phyloP scores from a whole-genome alignment of 2,113 vertebrate genomes.

The Rafetus swinhoei region DNA sequence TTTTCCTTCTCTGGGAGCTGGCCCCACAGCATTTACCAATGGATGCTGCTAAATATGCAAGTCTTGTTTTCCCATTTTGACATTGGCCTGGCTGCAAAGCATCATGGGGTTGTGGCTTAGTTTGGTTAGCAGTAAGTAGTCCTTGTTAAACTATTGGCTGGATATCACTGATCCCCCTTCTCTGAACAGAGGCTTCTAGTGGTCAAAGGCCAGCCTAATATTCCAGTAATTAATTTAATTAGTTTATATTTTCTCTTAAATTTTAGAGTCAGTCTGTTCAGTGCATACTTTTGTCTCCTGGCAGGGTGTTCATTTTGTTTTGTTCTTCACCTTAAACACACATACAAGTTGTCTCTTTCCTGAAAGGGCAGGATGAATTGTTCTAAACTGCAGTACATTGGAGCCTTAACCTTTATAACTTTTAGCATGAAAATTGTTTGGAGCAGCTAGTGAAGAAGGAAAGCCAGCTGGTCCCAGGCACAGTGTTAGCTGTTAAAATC shows the following conservation, averaged over 20 bases:
- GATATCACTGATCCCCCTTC: neutral
- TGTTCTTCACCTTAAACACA: neutral
- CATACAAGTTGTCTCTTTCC: too few relatives aligned
- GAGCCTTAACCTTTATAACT: neutral
- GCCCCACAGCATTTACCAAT: neutral
- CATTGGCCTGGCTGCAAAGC: neutral
- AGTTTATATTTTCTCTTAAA: neutral
- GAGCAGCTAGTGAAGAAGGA: neutral
- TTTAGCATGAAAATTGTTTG: neutral
- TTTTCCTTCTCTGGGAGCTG: neutral
- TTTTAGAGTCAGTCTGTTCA: neutral
- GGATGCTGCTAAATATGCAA: neutral
- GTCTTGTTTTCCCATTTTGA: neutral
- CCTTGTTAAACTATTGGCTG: neutral
- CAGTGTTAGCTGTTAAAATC: neutral
- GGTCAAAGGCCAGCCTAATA: neutral
- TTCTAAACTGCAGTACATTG: neutral
- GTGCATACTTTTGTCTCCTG: neutral
- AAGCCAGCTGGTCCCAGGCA: rapidly evolving
- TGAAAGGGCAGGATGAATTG: neutral
- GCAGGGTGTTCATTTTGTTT: neutral
- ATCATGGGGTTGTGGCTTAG: neutral
- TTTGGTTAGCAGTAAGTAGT: neutral
- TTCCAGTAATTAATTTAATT: neutral
- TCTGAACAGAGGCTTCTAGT: neutral